phyloP scores from a whole-genome alignment of 2,888 invertebrate species.

The Erebia palarica region DNA sequence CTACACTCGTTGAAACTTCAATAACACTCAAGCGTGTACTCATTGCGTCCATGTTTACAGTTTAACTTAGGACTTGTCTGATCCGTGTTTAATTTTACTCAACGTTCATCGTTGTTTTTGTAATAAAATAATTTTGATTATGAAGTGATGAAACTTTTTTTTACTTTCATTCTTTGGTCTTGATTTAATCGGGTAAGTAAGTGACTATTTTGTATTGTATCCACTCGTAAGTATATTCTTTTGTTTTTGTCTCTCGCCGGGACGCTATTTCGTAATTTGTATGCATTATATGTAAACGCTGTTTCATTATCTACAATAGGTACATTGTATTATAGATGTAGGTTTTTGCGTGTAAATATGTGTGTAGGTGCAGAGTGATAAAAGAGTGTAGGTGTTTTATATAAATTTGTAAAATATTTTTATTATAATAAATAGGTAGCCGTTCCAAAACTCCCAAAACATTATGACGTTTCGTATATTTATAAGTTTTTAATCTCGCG shows the following conservation, averaged over 20 bases:
- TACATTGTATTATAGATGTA: not conserved
- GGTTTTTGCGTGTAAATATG: no score
- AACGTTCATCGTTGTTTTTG: not conserved
- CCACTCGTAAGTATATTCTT: not conserved
- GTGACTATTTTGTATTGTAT: not conserved
- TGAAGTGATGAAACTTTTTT: not conserved
- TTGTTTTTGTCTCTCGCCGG: conserved; percentile 13
- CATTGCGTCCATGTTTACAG: conserved; percentile 2
- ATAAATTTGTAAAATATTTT: no score
- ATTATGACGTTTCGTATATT: no score
- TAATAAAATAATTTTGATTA: not conserved
- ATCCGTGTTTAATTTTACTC: not conserved
- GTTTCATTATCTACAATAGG: not conserved
- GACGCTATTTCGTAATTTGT: not conserved
- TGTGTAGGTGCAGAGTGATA: no score
- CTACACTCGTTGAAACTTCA: not conserved
- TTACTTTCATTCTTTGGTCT: not conserved
- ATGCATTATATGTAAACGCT: conserved; percentile 5
- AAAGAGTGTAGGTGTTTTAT: no score
- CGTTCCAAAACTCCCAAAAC: no score
- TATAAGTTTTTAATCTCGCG: no score
- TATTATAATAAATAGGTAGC: no score
- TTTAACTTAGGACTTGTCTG: not conserved
- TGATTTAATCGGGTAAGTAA: not conserved
- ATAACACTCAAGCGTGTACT: not conserved